These are phyloP conservation scores for Nasonia giraulti DNA, from an alignment of 1,140 invertebrate genomes.

Conservation along the genomic window DNA sequence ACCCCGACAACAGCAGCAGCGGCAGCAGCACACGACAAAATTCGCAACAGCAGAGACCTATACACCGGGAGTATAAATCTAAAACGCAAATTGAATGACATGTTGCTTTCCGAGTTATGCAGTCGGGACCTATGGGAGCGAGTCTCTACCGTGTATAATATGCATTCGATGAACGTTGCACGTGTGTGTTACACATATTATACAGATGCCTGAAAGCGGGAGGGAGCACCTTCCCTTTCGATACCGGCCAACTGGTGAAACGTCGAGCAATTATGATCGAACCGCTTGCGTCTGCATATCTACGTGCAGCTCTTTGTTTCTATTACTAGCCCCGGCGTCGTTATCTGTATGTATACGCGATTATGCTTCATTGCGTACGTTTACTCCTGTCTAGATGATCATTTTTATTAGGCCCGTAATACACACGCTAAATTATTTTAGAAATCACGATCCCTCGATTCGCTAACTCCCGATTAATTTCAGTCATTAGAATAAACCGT, in stretches of 20 bases:
- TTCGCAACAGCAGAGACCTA: too few relatives aligned
- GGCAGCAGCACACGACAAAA: neutral
- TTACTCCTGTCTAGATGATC: too few relatives aligned
- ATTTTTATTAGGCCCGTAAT: too few relatives aligned
- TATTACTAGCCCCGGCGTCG: too few relatives aligned
- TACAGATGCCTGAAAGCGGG: neutral
- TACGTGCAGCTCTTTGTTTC: neutral
- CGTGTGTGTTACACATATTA: neutral
- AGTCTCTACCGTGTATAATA: neutral
- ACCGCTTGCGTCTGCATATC: neutral
- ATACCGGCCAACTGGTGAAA: conserved; percentile 16
- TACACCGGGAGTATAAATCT: conserved; percentile 19
- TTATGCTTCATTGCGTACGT: too few relatives aligned
- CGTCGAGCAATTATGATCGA: conserved; percentile 10
- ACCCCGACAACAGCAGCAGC: neutral
- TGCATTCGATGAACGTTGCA: neutral
- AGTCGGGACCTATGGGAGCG: neutral
- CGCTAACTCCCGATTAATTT: neutral
- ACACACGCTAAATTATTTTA: too few relatives aligned
- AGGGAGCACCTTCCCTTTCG: conserved; percentile 23
- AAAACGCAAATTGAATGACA: conserved; percentile 30
- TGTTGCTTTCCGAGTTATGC: neutral
- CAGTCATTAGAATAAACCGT: neutral
- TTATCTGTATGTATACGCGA: too few relatives aligned
- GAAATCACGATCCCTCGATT: neutral